These are phyloP conservation scores for Philereme transversata DNA, from an alignment of 2,888 invertebrate species.

Conservation along the genomic window DNA sequence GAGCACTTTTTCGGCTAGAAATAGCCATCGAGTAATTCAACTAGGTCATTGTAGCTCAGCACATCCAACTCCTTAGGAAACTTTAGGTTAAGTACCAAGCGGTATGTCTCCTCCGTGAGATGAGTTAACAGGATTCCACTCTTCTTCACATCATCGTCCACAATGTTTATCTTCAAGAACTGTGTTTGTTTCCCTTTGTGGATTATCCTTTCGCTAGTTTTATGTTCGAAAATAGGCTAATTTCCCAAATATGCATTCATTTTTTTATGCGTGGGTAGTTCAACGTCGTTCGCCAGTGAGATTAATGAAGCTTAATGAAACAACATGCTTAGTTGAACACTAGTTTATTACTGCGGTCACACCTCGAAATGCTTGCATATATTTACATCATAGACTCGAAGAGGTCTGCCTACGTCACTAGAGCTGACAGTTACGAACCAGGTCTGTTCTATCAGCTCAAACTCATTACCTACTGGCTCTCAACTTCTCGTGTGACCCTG, in stretches of 20 bases:
- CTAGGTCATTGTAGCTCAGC: neutral
- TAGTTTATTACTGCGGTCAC: too few relatives aligned
- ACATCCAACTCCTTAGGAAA: neutral
- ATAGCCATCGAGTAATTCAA: neutral
- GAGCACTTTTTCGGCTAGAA: neutral
- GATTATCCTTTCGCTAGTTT: neutral
- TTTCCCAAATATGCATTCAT: too few relatives aligned
- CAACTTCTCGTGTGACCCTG: too few relatives aligned
- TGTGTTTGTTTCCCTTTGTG: neutral
- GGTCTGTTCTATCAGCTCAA: too few relatives aligned
- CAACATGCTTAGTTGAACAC: neutral
- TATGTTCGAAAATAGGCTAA: neutral
- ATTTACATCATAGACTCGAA: too few relatives aligned
- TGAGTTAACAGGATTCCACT: neutral
- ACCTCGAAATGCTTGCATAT: too few relatives aligned
- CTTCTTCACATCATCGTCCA: neutral
- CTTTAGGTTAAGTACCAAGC: too few relatives aligned
- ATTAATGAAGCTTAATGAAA: neutral
- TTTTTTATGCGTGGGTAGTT: neutral
- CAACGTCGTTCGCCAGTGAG: conserved; percentile 1
- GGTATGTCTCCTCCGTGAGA: neutral
- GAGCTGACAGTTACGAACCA: too few relatives aligned
- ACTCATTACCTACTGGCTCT: too few relatives aligned
- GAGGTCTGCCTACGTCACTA: too few relatives aligned
- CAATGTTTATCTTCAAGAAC: neutral